phyloP scores from a whole-genome alignment of 2,888 invertebrate species.

The Drosophila emarginata region DNA sequence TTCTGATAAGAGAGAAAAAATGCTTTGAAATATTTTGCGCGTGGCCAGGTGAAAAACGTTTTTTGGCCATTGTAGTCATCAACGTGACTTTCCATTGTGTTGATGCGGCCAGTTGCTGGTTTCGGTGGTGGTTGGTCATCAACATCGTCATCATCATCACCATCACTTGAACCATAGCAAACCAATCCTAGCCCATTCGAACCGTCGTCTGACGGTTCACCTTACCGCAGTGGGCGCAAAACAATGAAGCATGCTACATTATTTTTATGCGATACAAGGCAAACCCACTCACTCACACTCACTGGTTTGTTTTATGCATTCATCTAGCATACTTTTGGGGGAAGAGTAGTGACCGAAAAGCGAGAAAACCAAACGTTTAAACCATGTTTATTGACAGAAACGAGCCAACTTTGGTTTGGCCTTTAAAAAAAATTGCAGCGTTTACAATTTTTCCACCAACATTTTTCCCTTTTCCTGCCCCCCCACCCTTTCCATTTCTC shows the following conservation, averaged over 20 bases:
- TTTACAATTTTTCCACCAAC: constrained; percentile 41
- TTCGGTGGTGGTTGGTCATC: constrained; percentile 19
- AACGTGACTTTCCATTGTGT: constrained; percentile 34
- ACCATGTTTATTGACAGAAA: constrained; percentile 54
- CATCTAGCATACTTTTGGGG: constrained; percentile 62
- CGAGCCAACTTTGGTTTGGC: constrained; percentile 11
- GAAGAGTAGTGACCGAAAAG: background rate
- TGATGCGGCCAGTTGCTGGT: constrained; percentile 18
- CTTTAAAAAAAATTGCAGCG: constrained; percentile 51
- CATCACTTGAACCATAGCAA: constrained; percentile 14
- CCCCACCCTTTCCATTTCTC: background rate
- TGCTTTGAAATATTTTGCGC: constrained; percentile 8
- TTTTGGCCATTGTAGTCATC: background rate
- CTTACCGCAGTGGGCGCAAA: background rate
- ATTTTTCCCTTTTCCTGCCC: background rate
- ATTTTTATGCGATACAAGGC: constrained; percentile 40
- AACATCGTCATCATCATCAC: constrained; percentile 11
- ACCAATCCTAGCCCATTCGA: background rate
- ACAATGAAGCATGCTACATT: constrained; percentile 64
- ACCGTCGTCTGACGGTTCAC: background rate
- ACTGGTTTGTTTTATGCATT: constrained; percentile 55
- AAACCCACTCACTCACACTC: constrained; percentile 21
- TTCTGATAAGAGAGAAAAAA: constrained; percentile 3
- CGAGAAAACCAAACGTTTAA: constrained; percentile 32
- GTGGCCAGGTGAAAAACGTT: constrained; percentile 10